Base-by-base conservation (phyloP, 2,888 invertebrate genomes). In the Drosophila kambysellisi region DNA sequence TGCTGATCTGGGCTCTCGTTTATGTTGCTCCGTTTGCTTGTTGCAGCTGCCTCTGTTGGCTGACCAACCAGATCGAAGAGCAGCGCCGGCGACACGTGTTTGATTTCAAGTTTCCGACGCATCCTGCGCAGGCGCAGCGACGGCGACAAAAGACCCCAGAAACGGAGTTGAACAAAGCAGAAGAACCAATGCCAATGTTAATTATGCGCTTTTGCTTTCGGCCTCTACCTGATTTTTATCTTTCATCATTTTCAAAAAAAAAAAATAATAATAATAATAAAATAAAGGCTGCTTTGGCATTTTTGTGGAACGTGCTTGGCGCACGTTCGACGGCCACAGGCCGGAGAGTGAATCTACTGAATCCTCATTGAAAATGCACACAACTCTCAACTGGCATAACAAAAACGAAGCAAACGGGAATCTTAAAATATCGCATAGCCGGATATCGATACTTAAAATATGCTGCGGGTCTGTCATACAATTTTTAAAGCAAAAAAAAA, bases 241-340 rank as follows among this genome's bases (percentile, higher is more conserved):
- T 81, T 63, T 65, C 66, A 67, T 68, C 72, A 73, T 74, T 80
- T 82, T 74, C 74, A 83, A 29, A 20, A 46, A 20, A 20, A 39
- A 8, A 46, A 12, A 12, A 7, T 25, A 25, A 5, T 15, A 25
- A 15, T 20, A 46, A 46, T 25, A 25, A 87, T 81, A 15, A 46
- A 46, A 46, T 25, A 25, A 87, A 82, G 86, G 69, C 70, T 64
- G 67, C 74, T 57, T 65, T 57, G 65, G 69, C 64, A 75, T 78
- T 71, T 80, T 86, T 83, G 29, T 87, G 86, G 87, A 84, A 88
- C 87, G 87, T 87, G 87, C 88, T 83, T 82, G 81, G 86, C 88
- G 86, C 86, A 74, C 88, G 86, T 70, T 84, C 60, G 15, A 29
- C 64, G 48, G 56, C 60, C 59, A 62, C 57, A 32, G 60, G 41